phyloP scores from a whole-genome alignment of 2,797 vertebrate species.

The Luscinia luscinia region DNA sequence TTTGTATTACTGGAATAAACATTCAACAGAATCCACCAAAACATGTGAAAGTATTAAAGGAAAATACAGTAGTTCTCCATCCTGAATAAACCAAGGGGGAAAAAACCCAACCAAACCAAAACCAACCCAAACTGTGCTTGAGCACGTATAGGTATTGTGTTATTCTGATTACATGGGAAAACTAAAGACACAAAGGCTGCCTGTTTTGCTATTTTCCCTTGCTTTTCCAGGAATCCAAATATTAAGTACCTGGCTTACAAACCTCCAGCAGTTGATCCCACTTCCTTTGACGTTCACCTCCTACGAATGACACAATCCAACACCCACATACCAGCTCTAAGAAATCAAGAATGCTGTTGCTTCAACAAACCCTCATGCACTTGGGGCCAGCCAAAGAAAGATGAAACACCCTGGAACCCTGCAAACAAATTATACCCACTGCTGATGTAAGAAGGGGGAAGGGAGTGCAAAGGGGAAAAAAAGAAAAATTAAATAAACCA shows the following conservation, averaged over 20 bases:
- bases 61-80: not conserved
- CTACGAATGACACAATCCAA: slow-evolving; percentile 59
- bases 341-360: not conserved
- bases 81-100: not conserved
- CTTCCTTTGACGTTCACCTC: slow-evolving; percentile 63
- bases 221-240: slow-evolving; percentile 63
- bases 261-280: slow-evolving; percentile 30
- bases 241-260: slow-evolving; percentile 55
- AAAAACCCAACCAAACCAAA: not conserved
- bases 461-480: not conserved
- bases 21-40: slow-evolving; percentile 41
- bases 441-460: not conserved
- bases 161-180: not conserved
- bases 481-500: not conserved
- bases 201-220: not conserved
- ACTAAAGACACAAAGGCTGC: slow-evolving; percentile 1
- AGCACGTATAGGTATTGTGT: not conserved
- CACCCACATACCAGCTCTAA: slow-evolving; percentile 19
- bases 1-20: slow-evolving; percentile 40
- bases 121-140: not conserved
- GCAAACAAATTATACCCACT: not conserved
- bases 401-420: not conserved
- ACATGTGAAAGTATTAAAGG: not conserved
- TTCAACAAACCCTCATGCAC: slow-evolving; percentile 8
- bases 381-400: not conserved